Conservation (phyloP, 2,113 vertebrate genomes). For the Craseonycteris thonglongyai region DNA sequence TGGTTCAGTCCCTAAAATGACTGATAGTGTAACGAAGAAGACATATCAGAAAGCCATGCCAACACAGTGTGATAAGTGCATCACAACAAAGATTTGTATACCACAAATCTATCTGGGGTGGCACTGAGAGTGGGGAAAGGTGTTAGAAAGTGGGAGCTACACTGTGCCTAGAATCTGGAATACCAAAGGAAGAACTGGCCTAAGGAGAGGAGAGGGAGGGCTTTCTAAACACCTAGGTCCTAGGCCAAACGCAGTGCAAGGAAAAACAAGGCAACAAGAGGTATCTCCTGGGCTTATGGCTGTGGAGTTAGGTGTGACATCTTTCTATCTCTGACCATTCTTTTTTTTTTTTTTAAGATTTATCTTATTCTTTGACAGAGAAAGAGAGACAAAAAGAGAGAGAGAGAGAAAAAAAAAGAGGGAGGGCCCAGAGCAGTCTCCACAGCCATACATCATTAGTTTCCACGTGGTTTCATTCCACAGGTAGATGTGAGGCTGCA, state of each 20-base stretch:
- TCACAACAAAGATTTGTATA: background rate
- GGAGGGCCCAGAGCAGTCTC: too few species aligned
- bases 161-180: background rate
- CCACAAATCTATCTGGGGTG: background rate
- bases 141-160: background rate
- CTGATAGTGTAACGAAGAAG: background rate
- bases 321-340: background rate
- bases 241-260: background rate
- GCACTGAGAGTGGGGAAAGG: background rate
- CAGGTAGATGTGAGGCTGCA: too few species aligned
- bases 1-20: background rate
- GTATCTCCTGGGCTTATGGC: background rate
- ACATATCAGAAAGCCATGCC: background rate
- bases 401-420: too few species aligned
- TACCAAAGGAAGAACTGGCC: background rate
- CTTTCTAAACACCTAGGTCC: background rate
- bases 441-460: too few species aligned
- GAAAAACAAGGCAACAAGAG: background rate
- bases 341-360: constrained; percentile 43
- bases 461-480: too few species aligned
- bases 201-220: accelerated
- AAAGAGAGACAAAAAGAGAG: too few species aligned
- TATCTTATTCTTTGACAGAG: too few species aligned
- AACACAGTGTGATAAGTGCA: background rate
- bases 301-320: background rate